phyloP scores from a whole-genome alignment of 2,113 vertebrate species.

The Pelusios castaneus region DNA sequence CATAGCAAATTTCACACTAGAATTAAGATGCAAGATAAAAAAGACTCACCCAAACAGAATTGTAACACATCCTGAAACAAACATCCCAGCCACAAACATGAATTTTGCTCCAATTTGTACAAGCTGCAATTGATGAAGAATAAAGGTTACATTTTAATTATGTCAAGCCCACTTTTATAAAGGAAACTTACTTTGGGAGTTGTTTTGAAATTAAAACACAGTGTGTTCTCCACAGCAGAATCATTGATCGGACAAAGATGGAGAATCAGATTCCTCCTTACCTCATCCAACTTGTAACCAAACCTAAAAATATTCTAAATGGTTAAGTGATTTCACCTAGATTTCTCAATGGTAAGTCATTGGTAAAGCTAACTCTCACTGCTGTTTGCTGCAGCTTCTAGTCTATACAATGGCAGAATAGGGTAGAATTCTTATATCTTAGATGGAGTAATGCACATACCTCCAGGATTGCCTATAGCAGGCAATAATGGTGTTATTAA shows the following conservation, averaged over 20 bases:
- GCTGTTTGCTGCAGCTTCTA: not conserved
- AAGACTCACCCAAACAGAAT: conserved; percentile 92
- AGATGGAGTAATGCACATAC: not conserved
- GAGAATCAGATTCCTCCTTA: not conserved
- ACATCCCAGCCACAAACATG: conserved; percentile 90
- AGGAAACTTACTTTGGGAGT: not conserved
- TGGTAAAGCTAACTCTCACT: conserved; percentile 9
- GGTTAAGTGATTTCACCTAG: conserved; percentile 48
- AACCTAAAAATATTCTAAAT: conserved; percentile 51
- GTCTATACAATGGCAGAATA: not conserved
- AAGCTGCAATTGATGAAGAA: conserved; percentile 82
- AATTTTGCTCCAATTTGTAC: conserved; percentile 95
- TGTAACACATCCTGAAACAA: conserved; percentile 89
- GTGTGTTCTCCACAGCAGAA: not conserved
- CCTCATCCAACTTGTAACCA: not conserved
- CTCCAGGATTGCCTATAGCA: not conserved
- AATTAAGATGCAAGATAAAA: conserved; percentile 3
- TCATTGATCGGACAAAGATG: not conserved
- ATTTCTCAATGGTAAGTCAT: conserved; percentile 29
- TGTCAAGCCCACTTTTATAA: not conserved
- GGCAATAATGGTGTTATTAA: not conserved
- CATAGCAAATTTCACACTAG: not conserved
- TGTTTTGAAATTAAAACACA: not conserved
- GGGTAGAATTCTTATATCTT: not conserved
- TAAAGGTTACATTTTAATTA: not conserved